These are phyloP conservation scores for Acrobeloides nanus DNA, from an alignment of 2,888 invertebrate species.

Conservation along the genomic window DNA sequence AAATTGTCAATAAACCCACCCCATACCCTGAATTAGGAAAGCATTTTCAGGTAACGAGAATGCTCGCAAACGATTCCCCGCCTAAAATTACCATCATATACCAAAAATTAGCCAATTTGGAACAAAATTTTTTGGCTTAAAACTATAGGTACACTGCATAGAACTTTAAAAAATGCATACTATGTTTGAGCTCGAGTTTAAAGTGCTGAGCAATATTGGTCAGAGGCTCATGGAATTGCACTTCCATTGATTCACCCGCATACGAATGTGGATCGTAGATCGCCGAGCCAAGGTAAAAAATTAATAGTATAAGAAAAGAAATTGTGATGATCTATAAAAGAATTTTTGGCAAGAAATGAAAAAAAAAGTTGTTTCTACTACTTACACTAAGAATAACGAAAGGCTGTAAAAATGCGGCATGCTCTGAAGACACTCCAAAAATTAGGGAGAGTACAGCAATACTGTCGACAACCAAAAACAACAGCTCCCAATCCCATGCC, in stretches of 20 bases:
- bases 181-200: slow-evolving; percentile 22
- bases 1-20: too few species aligned
- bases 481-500: slow-evolving; percentile 31
- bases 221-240: slow-evolving; percentile 26
- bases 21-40: too few species aligned
- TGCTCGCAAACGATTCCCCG: too few species aligned
- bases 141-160: too few species aligned
- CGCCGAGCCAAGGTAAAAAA: slow-evolving; percentile 24
- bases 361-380: slow-evolving; percentile 1
- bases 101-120: too few species aligned
- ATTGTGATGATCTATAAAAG: slow-evolving; percentile 28
- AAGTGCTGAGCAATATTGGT: slow-evolving; percentile 18
- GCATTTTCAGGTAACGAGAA: too few species aligned
- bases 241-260: slow-evolving; percentile 26
- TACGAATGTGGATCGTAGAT: slow-evolving; percentile 26
- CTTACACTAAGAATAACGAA: slow-evolving; percentile 30
- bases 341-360: not conserved
- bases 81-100: too few species aligned
- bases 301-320: slow-evolving; percentile 25
- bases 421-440: slow-evolving; percentile 25
- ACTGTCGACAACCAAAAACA: slow-evolving; percentile 28
- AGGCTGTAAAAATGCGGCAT: slow-evolving; percentile 29
- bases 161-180: slow-evolving; percentile 11
- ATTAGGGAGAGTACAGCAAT: slow-evolving; percentile 26
- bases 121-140: too few species aligned